These are phyloP conservation scores for Xiphophorus maculatus DNA, from an alignment of 2,113 vertebrate genomes.

Conservation along the genomic window DNA sequence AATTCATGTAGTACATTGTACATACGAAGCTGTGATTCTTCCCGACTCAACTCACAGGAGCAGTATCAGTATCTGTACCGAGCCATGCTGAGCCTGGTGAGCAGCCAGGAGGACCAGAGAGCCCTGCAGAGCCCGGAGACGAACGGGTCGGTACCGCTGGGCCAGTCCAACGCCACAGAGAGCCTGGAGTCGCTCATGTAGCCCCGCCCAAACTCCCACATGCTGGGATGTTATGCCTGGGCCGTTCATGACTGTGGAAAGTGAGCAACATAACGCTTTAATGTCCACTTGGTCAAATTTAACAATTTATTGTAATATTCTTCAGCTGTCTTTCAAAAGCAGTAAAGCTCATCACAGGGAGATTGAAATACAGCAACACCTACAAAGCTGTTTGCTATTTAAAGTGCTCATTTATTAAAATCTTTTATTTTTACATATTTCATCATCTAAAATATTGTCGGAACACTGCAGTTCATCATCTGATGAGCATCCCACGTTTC, in stretches of 20 bases:
- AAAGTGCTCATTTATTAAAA: too few relatives aligned
- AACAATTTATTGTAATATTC: neutral
- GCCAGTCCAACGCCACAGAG: conserved; percentile 85
- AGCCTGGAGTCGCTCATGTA: conserved; percentile 91
- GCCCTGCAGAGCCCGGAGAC: conserved; percentile 88
- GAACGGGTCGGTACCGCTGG: conserved; percentile 87
- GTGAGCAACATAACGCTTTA: conserved; percentile 20
- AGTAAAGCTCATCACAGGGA: too few relatives aligned
- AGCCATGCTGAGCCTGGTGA: conserved; percentile 92
- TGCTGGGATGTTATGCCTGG: neutral
- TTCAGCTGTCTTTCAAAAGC: neutral
- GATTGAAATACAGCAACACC: too few relatives aligned
- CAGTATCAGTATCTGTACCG: conserved; percentile 97
- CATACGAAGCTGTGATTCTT: neutral
- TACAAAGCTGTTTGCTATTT: too few relatives aligned
- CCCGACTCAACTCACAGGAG: conserved; percentile 78
- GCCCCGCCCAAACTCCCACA: conserved; percentile 9
- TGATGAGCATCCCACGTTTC: too few relatives aligned
- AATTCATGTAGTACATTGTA: too few relatives aligned
- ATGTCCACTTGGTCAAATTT: neutral
- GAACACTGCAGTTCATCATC: too few relatives aligned
- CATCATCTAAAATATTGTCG: too few relatives aligned
- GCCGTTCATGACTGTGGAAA: neutral
- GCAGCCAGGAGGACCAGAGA: conserved; percentile 91
- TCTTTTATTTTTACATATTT: too few relatives aligned